phyloP scores from a whole-genome alignment of 1,140 invertebrate genomes.

The Gonioctena quinquepunctata region DNA sequence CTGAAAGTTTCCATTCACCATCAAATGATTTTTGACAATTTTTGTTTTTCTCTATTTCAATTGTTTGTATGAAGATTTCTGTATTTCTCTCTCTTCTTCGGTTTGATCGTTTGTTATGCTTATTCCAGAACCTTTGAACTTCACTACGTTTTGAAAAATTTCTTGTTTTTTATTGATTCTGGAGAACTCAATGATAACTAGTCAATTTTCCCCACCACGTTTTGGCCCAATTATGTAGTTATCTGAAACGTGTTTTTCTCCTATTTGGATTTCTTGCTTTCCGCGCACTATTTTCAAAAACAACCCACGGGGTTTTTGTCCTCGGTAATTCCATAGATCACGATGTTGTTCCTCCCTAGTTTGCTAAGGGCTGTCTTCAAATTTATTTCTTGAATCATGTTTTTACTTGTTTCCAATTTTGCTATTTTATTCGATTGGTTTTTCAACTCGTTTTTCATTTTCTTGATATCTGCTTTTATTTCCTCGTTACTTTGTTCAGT shows the following conservation, averaged over 20 bases:
- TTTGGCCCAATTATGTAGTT: not conserved
- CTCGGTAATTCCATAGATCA: not conserved
- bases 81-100: not conserved
- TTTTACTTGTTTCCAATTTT: not conserved
- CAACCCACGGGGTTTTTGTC: not conserved
- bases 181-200: not conserved
- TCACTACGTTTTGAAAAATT: not conserved
- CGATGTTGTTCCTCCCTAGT: not conserved
- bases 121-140: not conserved
- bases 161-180: too few species aligned
- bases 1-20: not conserved
- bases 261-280: not conserved
- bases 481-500: not conserved
- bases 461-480: not conserved
- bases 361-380: not conserved
- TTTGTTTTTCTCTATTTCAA: too few species aligned
- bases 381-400: not conserved
- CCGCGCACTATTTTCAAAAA: not conserved
- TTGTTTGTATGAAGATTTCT: not conserved
- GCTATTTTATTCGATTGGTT: not conserved
- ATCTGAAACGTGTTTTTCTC: not conserved
- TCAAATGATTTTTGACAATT: not conserved
- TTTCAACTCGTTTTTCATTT: conserved; percentile 2
- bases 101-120: not conserved
- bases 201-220: not conserved